phyloP scores from a whole-genome alignment of 2,113 vertebrate species.

The Oostethus manadensis region DNA sequence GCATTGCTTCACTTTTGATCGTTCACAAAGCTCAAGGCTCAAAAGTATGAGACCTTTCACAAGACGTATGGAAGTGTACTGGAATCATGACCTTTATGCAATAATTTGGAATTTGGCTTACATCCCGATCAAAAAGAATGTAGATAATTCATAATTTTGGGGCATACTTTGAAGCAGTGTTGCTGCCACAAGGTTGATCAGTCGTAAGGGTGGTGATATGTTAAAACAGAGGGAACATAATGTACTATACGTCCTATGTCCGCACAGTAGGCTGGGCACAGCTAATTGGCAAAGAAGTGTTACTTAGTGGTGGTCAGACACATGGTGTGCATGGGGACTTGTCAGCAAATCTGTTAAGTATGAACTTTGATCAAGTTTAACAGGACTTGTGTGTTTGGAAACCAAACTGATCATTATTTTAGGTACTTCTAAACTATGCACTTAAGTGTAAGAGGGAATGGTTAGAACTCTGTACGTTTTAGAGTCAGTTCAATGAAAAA shows the following conservation, averaged over 20 bases:
- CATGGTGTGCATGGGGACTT: not conserved
- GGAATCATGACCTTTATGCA: not conserved
- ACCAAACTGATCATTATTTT: slow-evolving; percentile 1
- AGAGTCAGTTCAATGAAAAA: not conserved
- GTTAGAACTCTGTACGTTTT: not conserved
- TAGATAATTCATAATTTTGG: not conserved
- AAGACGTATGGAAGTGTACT: not conserved
- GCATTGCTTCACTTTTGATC: slow-evolving; percentile 36
- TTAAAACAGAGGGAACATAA: not conserved
- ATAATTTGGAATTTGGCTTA: not conserved
- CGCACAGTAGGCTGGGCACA: not conserved
- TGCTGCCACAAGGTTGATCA: slow-evolving; percentile 3
- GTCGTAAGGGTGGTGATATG: slow-evolving; percentile 1
- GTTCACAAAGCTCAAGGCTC: slow-evolving; percentile 33
- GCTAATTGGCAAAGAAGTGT: not conserved
- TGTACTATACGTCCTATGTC: not conserved
- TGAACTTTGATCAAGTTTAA: not conserved
- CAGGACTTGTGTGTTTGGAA: not conserved
- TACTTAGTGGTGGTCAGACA: not conserved
- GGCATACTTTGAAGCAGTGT: not conserved
- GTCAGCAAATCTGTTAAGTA: slow-evolving; percentile 5
- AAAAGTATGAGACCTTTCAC: slow-evolving; percentile 28
- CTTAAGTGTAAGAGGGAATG: not conserved
- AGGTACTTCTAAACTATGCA: too few relatives aligned
- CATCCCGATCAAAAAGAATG: not conserved